Evolutionary conservation across 2,888 invertebrate genomes (phyloP), one percentile per base, ranked within the genome.

Genomic region (Diaphora mendica): DNA sequence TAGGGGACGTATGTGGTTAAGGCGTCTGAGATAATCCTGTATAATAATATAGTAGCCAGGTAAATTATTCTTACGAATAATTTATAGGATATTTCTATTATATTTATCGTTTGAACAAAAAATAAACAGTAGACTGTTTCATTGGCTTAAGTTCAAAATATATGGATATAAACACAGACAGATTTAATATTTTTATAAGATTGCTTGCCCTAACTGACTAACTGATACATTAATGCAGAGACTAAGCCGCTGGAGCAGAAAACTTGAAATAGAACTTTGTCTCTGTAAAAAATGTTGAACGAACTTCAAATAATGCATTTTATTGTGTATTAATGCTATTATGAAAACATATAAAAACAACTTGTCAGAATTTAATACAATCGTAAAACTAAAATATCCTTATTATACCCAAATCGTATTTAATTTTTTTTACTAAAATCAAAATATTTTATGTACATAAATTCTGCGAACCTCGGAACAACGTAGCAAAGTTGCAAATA

Each of bases 1-100:
- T 72, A 68, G 33, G 71, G 78, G 73, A 68, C 66, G 84, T 82
- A 85, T 74, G 74, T 55, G 64, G 59, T 66, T 11, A 26, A 33
- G 64, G 35, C 70, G 66, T 64, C n/a, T 44, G 44, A 33, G 76
- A 80, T 71, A 75, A 51, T 77, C 59, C 59, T 55, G 67, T 51
- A 55, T n/a, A n/a, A n/a, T n/a, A n/a, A n/a, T 62, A 2, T 26
- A 0, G 55, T n/a, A 15, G 20, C 20, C 48, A 39, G 15, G 7
- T 23, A 35, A 33, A 51, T 23, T 17, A 30, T 23, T 23, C 30
- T 48, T 42, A 26, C 9, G 23, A 15, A n/a, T 2, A 30, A 35
- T 42, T 65, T 23, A n/a, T 26, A n/a, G 23, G 23, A 51, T 23
- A n/a, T 55, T n/a, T n/a, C 9, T 23, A 0, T 55, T 55, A 9